These are phyloP conservation scores for Drosophila trichaetosa DNA, from an alignment of 2,888 invertebrate genomes.

Conservation along the genomic window DNA sequence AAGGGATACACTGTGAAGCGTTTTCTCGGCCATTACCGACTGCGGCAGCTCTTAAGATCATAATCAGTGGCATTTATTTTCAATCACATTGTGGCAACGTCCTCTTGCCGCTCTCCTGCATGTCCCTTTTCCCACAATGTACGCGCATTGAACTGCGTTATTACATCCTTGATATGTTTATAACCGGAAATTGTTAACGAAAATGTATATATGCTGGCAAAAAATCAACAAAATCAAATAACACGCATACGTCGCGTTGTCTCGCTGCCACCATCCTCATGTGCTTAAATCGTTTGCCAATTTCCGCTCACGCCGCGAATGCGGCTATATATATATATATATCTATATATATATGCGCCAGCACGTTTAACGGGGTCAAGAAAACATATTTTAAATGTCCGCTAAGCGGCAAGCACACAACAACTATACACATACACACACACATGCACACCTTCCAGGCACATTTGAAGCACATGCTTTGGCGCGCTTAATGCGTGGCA, in stretches of 20 bases:
- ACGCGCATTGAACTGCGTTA: constrained; percentile 78
- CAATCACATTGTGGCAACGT: constrained; percentile 42
- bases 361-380: constrained; percentile 12
- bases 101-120: neutral
- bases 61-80: constrained; percentile 73
- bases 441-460: constrained; percentile 2
- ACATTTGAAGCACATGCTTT: constrained; percentile 57
- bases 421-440: constrained; percentile 9
- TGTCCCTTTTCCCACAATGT: constrained; percentile 13
- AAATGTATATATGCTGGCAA: constrained; percentile 39
- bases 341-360: constrained; percentile 46
- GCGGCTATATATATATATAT: constrained; percentile 23
- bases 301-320: constrained; percentile 69
- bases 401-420: constrained; percentile 18
- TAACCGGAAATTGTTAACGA: constrained; percentile 77
- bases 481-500: constrained; percentile 65
- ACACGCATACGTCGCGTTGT: constrained; percentile 57
- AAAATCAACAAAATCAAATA: constrained; percentile 65
- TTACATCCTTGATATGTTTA: constrained; percentile 81
- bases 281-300: constrained; percentile 77
- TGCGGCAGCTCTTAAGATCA: constrained; percentile 70
- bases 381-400: constrained; percentile 61
- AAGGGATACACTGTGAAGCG: constrained; percentile 19
- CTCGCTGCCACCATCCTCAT: constrained; percentile 15
- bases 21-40: constrained; percentile 60